phyloP scores from a whole-genome alignment of 2,113 vertebrate genomes.

The Cygnus buccinator region DNA sequence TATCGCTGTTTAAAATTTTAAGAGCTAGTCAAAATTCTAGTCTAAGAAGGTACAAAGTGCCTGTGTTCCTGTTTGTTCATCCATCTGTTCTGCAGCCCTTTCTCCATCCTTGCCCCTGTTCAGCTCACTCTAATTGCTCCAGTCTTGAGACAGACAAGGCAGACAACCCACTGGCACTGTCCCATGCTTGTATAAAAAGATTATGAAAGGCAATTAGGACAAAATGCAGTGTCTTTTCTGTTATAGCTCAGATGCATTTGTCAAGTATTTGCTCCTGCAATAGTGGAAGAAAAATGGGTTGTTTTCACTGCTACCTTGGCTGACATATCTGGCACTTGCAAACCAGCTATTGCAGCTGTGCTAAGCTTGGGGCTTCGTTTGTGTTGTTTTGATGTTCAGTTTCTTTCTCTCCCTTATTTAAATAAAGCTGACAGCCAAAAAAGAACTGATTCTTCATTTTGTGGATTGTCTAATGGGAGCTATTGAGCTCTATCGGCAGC shows the following conservation, averaged over 20 bases:
- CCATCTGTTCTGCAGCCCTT: constrained; percentile 60
- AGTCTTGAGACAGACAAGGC: constrained; percentile 53
- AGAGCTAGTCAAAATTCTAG: constrained; percentile 6
- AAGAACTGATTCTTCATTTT: constrained; percentile 75
- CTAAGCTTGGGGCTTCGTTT: constrained; percentile 51
- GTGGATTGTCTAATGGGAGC: constrained; percentile 64
- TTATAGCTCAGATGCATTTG: constrained; percentile 49
- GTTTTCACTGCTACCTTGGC: constrained; percentile 55
- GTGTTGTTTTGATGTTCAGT: constrained; percentile 54
- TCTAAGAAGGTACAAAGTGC: constrained; percentile 37
- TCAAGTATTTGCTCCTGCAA: constrained; percentile 53
- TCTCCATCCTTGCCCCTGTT: neutral
- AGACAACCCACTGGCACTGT: constrained; percentile 55
- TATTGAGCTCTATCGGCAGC: constrained; percentile 69
- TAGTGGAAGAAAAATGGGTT: constrained; percentile 16
- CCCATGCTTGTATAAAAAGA: constrained; percentile 41
- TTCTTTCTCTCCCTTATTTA: constrained; percentile 38
- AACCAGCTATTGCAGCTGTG: constrained; percentile 53
- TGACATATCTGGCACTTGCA: constrained; percentile 50
- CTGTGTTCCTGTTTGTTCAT: constrained; percentile 40
- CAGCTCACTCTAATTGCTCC: constrained; percentile 52
- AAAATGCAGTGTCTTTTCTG: constrained; percentile 46
- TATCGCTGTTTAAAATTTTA: neutral
- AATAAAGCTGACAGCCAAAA: constrained; percentile 81
- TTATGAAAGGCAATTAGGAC: constrained; percentile 60